Percentiles rank a stretch among this genome's conserved stretches.
phyloP scores from a whole-genome alignment of 1,140 invertebrate genomes.

The Zaprionus taronus region DNA sequence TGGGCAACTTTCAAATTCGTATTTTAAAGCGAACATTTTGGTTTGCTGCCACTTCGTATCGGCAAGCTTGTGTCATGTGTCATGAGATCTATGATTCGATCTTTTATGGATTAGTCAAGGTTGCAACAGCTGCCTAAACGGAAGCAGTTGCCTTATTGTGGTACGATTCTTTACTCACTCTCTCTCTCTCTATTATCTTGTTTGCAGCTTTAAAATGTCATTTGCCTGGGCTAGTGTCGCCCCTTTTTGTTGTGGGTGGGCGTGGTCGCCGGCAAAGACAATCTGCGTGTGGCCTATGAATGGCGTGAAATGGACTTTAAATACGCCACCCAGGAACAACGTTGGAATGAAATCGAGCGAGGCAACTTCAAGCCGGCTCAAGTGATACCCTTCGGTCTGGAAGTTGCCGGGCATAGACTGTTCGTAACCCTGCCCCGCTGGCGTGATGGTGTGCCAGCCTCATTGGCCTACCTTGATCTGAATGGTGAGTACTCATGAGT shows the following conservation, averaged over 20 bases:
- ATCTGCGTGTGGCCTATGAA: slow-evolving; percentile 88
- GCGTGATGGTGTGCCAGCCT: slow-evolving; percentile 89
- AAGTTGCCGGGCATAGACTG: slow-evolving; percentile 87
- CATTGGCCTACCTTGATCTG: slow-evolving; percentile 89
- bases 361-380: slow-evolving; percentile 88
- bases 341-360: slow-evolving; percentile 86
- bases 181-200: background rate
- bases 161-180: background rate
- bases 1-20: slow-evolving; percentile 4
- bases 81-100: background rate
- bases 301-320: slow-evolving; percentile 90
- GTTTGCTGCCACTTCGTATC: background rate
- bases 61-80: background rate
- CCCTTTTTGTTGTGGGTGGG: slow-evolving; percentile 51
- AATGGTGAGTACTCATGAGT: slow-evolving; percentile 86
- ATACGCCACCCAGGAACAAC: slow-evolving; percentile 86
- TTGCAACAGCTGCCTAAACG: slow-evolving; percentile 3
- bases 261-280: slow-evolving; percentile 85
- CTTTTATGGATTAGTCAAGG: background rate
- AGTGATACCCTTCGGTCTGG: slow-evolving; percentile 89
- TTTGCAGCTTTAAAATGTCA: slow-evolving; percentile 27
- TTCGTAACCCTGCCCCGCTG: slow-evolving; percentile 91
- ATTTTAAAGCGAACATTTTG: background rate
- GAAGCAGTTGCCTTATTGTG: background rate
- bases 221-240: slow-evolving; percentile 11